A percentile compares a stretch with the other conserved stretches of the same genome.
Conservation (phyloP, 2,113 vertebrate genomes). For the Sisor rabdophorus region DNA sequence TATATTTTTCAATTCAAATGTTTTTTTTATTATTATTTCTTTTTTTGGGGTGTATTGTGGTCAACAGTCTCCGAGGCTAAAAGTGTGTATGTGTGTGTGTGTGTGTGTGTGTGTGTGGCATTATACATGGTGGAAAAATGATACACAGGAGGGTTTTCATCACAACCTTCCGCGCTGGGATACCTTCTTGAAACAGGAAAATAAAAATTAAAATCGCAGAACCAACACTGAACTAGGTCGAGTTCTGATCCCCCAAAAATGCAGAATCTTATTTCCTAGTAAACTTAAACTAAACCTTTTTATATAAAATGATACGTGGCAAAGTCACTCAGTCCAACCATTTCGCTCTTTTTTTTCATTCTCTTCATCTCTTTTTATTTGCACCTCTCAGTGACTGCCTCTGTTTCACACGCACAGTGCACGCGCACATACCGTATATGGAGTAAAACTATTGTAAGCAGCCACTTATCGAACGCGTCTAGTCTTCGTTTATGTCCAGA, state of each 20-base stretch:
- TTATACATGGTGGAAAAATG: neutral
- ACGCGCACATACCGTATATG: slow-evolving; percentile 2
- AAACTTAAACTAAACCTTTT: neutral
- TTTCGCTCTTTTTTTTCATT: neutral
- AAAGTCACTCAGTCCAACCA: slow-evolving; percentile 8
- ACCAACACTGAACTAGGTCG: neutral
- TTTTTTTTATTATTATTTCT: neutral
- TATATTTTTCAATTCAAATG: neutral
- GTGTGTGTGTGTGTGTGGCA: neutral
- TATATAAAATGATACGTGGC: neutral
- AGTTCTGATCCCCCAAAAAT: neutral
- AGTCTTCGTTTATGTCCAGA: too few species aligned
- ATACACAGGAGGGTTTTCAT: neutral
- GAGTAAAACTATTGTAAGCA: neutral
- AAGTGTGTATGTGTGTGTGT: neutral
- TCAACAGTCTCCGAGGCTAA: slow-evolving; percentile 41
- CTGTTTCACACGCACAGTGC: neutral
- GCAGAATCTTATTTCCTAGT: neutral
- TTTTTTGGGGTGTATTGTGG: slow-evolving; percentile 22
- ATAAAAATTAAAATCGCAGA: neutral
- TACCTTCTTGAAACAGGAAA: neutral
- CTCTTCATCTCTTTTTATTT: neutral
- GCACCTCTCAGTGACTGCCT: neutral
- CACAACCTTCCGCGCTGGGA: neutral
- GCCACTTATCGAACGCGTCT: neutral